phyloP scores from a whole-genome alignment of 2,888 invertebrate species.

The Cephus nigrinus region DNA sequence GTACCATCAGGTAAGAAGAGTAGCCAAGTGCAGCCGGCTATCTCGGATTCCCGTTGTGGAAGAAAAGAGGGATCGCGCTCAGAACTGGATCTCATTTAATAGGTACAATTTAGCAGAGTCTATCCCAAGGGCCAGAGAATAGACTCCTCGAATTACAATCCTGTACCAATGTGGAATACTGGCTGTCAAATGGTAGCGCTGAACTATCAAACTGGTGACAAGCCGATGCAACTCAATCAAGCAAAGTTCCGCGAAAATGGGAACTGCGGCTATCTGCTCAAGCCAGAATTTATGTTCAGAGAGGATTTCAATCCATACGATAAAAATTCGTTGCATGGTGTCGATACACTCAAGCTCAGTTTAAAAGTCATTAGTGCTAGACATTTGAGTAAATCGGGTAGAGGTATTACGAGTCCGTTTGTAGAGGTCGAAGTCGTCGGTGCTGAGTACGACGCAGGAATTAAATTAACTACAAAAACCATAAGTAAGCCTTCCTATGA shows the following conservation, averaged over 20 bases:
- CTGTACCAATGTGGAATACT: conserved; percentile 93
- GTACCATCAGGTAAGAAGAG: conserved; percentile 74
- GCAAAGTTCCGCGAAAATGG: conserved; percentile 94
- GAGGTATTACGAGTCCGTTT: conserved; percentile 89
- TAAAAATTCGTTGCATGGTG: conserved; percentile 70
- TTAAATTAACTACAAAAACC: conserved; percentile 86
- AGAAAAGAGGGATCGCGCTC: neutral
- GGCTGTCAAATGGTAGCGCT: conserved; percentile 98
- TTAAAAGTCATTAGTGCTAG: conserved; percentile 89
- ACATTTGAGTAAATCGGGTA: conserved; percentile 85
- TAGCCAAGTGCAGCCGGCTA: neutral
- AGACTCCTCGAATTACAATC: conserved; percentile 98
- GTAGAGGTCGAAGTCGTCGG: conserved; percentile 93
- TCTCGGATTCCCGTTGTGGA: neutral
- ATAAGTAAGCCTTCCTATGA: conserved; percentile 72
- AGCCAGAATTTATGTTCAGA: conserved; percentile 88
- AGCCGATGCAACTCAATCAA: conserved; percentile 95
- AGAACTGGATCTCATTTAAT: conserved; percentile 23
- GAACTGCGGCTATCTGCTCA: conserved; percentile 90
- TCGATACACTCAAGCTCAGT: conserved; percentile 74
- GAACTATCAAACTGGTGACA: conserved; percentile 97
- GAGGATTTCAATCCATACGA: conserved; percentile 85
- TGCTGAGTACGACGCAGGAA: conserved; percentile 85
- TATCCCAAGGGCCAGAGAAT: conserved; percentile 95
- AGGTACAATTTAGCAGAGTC: conserved; percentile 89